Evolutionary conservation across 1,140 invertebrate species (phyloP), one percentile per base, ranked within the genome.

Genomic region (Lepidurus arcticus): DNA sequence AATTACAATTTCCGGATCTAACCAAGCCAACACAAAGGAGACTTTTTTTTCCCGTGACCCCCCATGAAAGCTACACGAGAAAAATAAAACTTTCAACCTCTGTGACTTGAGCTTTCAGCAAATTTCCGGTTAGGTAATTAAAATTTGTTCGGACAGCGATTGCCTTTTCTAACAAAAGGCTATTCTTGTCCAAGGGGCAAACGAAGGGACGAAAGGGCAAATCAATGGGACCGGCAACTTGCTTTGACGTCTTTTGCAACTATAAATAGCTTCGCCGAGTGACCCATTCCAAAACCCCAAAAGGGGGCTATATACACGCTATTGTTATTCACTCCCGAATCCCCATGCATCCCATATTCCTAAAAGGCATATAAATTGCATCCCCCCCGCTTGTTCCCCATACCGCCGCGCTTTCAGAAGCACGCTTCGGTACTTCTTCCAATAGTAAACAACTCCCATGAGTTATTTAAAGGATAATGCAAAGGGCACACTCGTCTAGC

Each of bases 281-380:
- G 53, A 65, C 53, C 53, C 53, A 65, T 65, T 65, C 53, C 53
- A 16, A 65, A 21, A 9, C 16, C 53, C 21, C n/a, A 9, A 21
- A 21, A 65, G 21, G 53, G 53, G 53, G 13, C 13, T 6, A 65
- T 65, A 7, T n/a, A 24, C 16, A 65, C 53, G 53, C 53, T 34
- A 16, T 16, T 13, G 53, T 65, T 11, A 65, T 13, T 65, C 21
- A 11, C 1, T 47, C 16, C 45, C 45, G 45, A 11, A 13, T 16
- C 8, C 16, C 53, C 53, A 65, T 65, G 13, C 53, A 65, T 65
- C 21, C 53, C n/a, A 65, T 65, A 13, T 65, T 65, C 53, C 53
- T 65, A 65, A 65, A 65, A 65, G 21, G 53, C 53, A 65, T 65
- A 65, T 65, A 65, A 65, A 65, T 65, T 65, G 53, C 53, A 65